A percentile compares a stretch with the other conserved stretches of the same genome.
Evolutionary conservation across 2,888 invertebrate genomes (phyloP).

Genomic region (Noctua pronuba): DNA sequence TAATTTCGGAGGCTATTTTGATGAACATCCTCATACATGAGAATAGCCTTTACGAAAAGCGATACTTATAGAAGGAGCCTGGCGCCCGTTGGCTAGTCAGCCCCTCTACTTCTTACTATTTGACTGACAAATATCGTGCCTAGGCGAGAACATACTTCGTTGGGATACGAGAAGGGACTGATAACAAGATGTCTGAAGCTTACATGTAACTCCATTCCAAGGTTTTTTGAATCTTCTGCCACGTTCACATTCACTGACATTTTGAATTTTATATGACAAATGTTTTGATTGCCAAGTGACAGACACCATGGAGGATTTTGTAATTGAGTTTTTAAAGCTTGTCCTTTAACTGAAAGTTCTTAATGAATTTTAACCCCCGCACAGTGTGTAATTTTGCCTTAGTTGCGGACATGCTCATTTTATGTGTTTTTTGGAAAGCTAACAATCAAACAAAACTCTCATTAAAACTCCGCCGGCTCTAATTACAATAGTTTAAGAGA

Average conservation of each 20-base stretch:
- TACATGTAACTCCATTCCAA: slow-evolving; percentile 49
- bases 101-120: neutral
- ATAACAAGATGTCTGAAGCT: slow-evolving; percentile 16
- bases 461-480: no score
- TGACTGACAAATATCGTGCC: neutral
- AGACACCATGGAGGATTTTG: slow-evolving; percentile 27
- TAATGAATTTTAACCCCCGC: no score
- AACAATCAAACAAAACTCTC: no score
- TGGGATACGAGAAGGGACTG: neutral
- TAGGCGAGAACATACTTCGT: neutral
- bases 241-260: slow-evolving; percentile 46
- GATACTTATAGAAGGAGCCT: neutral
- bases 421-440: no score
- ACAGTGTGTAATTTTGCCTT: no score
- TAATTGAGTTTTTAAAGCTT: slow-evolving; percentile 13
- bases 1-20: neutral
- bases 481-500: no score
- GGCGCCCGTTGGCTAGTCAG: neutral
- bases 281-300: slow-evolving; percentile 11
- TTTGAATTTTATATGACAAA: slow-evolving; percentile 29
- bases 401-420: no score
- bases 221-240: slow-evolving; percentile 26
- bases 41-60: neutral
- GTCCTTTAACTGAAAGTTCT: slow-evolving; percentile 5
- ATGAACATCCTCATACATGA: neutral